Conservation (phyloP, 2,113 vertebrate genomes). For the Notothenia coriiceps region DNA sequence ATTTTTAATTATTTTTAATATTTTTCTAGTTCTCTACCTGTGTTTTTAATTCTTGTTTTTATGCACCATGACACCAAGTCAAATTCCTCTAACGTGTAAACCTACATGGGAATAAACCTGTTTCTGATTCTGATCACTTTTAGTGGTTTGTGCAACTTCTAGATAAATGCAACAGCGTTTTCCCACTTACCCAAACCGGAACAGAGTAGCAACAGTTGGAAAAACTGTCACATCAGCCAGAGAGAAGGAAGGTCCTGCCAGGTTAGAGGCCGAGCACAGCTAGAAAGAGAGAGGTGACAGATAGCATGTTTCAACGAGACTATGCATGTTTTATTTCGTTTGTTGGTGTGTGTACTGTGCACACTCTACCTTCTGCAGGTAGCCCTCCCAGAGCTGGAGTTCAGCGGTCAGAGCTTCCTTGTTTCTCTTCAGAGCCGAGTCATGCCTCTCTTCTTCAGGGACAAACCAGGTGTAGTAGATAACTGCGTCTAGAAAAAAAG, state of each 20-base stretch:
- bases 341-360: not conserved
- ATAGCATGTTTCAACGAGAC: not conserved
- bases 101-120: no score
- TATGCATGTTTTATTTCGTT: not conserved
- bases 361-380: constrained; percentile 76
- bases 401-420: constrained; percentile 72
- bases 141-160: not conserved
- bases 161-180: not conserved
- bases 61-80: no score
- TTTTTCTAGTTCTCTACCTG: no score
- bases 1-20: no score
- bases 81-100: no score
- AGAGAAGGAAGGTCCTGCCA: constrained; percentile 66
- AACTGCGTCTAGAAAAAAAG: constrained; percentile 50
- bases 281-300: constrained; percentile 14
- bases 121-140: not conserved
- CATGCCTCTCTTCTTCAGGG: constrained; percentile 80
- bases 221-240: constrained; percentile 72
- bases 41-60: no score
- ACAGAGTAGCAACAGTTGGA: constrained; percentile 64
- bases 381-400: constrained; percentile 82
- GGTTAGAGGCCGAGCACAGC: constrained; percentile 39
- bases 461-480: constrained; percentile 69
- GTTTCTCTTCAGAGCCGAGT: constrained; percentile 76
- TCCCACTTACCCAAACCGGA: constrained; percentile 64